A percentile compares a stretch with the other conserved stretches of the same genome.
Evolutionary conservation across 1,140 invertebrate genomes (phyloP).

Genomic region (Drosophila sp.): DNA sequence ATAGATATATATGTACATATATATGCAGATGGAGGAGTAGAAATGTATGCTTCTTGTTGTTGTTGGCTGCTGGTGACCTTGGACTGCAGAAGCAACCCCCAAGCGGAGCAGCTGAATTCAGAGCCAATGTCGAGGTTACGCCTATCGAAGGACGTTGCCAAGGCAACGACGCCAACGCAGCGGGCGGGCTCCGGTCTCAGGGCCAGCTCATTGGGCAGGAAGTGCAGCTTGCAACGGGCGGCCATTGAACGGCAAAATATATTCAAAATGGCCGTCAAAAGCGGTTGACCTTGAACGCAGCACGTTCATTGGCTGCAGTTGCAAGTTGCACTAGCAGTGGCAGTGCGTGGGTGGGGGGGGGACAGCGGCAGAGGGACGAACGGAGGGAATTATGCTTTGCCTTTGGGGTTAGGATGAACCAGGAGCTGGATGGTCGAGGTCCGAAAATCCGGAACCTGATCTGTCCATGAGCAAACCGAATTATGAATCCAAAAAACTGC

Average conservation of each 20-base stretch:
- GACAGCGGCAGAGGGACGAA: neutral
- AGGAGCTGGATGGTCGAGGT: slow-evolving; percentile 12
- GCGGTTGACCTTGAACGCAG: slow-evolving; percentile 64
- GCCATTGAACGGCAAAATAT: slow-evolving; percentile 66
- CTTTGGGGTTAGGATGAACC: slow-evolving; percentile 13
- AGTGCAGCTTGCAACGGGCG: slow-evolving; percentile 65
- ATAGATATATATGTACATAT: neutral
- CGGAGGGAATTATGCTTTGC: neutral
- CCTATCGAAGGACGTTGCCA: slow-evolving; percentile 75
- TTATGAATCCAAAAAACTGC: slow-evolving; percentile 1
- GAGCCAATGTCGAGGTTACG: slow-evolving; percentile 77
- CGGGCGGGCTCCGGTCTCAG: slow-evolving; percentile 40
- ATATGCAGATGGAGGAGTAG: too few species aligned
- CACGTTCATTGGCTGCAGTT: slow-evolving; percentile 52
- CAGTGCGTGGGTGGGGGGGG: too few species aligned
- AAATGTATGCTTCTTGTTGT: neutral
- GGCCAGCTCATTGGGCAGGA: slow-evolving; percentile 75
- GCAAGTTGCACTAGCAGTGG: neutral
- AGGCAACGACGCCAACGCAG: slow-evolving; percentile 54
- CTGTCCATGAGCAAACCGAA: neutral
- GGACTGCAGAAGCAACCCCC: slow-evolving; percentile 62
- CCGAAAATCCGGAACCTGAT: neutral
- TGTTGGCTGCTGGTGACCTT: slow-evolving; percentile 60
- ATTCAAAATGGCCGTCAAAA: slow-evolving; percentile 79
- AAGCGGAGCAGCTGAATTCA: slow-evolving; percentile 17